Evolutionary conservation across 2,113 vertebrate species (phyloP).

Genomic region (Stigmatopora nigra): DNA sequence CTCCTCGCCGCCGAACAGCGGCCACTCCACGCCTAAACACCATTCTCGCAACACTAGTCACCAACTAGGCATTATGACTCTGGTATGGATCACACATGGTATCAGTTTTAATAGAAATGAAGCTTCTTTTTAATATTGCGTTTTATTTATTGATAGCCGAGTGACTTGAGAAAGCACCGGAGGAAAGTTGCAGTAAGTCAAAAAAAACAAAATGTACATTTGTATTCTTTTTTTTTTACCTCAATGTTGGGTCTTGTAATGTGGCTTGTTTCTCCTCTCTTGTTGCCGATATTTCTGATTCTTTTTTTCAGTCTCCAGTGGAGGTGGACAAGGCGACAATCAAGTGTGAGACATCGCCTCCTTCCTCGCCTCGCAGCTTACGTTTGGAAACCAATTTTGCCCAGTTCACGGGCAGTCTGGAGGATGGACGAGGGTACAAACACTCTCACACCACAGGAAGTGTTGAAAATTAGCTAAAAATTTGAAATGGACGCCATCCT

Average conservation of each 20-base stretch:
- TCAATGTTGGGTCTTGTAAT: not conserved
- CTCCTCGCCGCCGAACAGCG: constrained; percentile 80
- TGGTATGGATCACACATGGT: constrained; percentile 65
- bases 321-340: constrained; percentile 96
- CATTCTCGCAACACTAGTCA: constrained; percentile 81
- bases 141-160: constrained; percentile 75
- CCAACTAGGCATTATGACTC: constrained; percentile 92
- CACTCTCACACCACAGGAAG: constrained; percentile 15
- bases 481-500: not conserved
- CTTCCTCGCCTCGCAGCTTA: constrained; percentile 86
- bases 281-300: constrained; percentile 4
- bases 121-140: not conserved
- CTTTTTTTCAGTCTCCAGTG: constrained; percentile 77
- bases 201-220: not conserved
- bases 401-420: constrained; percentile 80
- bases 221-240: not conserved
- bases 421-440: constrained; percentile 84
- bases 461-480: not conserved
- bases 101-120: not conserved
- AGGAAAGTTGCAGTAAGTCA: constrained; percentile 89
- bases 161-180: constrained; percentile 94
- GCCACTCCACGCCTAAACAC: constrained; percentile 85
- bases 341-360: constrained; percentile 95
- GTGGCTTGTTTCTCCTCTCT: not conserved
- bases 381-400: constrained; percentile 86